phyloP scores from a whole-genome alignment of 2,797 vertebrate genomes.

The Karalla daura region DNA sequence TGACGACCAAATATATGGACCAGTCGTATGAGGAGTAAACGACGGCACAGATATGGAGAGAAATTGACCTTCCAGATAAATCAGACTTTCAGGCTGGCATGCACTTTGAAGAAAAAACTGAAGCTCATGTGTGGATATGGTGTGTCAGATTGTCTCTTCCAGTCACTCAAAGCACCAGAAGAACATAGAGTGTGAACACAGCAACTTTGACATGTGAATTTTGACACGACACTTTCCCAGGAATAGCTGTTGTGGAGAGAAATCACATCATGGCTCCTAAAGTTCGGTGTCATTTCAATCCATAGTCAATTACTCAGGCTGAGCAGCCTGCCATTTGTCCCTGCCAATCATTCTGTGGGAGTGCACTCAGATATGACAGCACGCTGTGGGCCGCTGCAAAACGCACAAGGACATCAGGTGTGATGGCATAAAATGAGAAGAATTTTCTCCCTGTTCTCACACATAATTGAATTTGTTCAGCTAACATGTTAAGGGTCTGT shows the following conservation, averaged over 20 bases:
- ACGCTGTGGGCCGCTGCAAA: neutral
- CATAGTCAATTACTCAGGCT: slow-evolving; percentile 66
- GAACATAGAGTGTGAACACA: slow-evolving; percentile 1
- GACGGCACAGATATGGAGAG: neutral
- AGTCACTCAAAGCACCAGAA: slow-evolving; percentile 7
- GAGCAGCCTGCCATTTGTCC: slow-evolving; percentile 38
- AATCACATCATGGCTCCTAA: slow-evolving; percentile 14
- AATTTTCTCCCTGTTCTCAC: slow-evolving; percentile 24
- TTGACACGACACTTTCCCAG: slow-evolving; percentile 5
- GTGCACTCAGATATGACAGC: slow-evolving; percentile 35
- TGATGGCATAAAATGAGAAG: slow-evolving; percentile 22
- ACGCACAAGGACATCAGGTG: slow-evolving; percentile 43
- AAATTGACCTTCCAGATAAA: no score
- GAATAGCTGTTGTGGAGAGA: neutral
- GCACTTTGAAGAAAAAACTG: slow-evolving; percentile 18
- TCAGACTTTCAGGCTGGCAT: neutral
- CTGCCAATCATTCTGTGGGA: slow-evolving; percentile 50
- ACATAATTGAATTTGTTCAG: slow-evolving; percentile 33
- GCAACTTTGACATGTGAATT: slow-evolving; percentile 21
- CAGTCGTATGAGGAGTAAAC: neutral
- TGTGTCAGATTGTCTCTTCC: slow-evolving; percentile 25
- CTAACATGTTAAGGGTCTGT: neutral
- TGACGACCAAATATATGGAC: no score
- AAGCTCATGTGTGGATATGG: slow-evolving; percentile 12
- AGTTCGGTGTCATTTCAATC: slow-evolving; percentile 65